Percentiles rank a stretch among this genome's conserved stretches.
Conservation (phyloP, 2,888 invertebrate species). For the Pyralis farinalis region DNA sequence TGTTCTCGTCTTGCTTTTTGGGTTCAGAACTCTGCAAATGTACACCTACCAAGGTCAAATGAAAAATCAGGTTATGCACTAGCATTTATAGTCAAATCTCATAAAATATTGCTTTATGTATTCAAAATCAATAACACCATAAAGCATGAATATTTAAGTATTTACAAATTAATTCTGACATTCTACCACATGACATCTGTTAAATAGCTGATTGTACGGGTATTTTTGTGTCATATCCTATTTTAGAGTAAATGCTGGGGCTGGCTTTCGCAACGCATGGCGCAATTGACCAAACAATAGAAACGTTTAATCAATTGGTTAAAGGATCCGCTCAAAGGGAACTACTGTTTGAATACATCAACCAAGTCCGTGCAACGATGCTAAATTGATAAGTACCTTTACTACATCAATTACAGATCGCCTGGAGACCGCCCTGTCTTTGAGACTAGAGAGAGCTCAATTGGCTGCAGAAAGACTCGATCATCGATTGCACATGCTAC, state of each 20-base stretch:
- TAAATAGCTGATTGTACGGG: constrained; percentile 12
- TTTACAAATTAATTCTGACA: neutral
- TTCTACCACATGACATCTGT: neutral
- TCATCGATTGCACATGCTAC: constrained; percentile 69
- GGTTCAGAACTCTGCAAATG: too few species aligned
- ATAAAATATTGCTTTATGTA: too few species aligned
- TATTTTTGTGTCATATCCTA: constrained; percentile 71
- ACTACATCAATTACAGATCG: constrained; percentile 55
- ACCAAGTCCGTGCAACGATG: constrained; percentile 21
- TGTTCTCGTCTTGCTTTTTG: too few species aligned
- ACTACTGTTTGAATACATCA: constrained; percentile 38
- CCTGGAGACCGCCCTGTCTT: constrained; percentile 65
- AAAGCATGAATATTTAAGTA: neutral
- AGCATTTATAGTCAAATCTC: too few species aligned
- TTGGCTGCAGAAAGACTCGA: constrained; percentile 72
- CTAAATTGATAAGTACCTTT: constrained; percentile 27
- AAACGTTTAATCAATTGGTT: constrained; percentile 58
- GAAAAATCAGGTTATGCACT: too few species aligned
- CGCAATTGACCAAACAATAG: constrained; percentile 62
- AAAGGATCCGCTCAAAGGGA: constrained; percentile 39
- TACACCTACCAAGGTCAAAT: too few species aligned
- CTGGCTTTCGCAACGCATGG: constrained; percentile 62
- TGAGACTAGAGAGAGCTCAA: constrained; percentile 70
- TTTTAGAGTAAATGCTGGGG: constrained; percentile 50
- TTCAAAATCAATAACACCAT: neutral